These are phyloP conservation scores for Dinomys branickii DNA, from an alignment of 2,113 vertebrate genomes.

Conservation along the genomic window DNA sequence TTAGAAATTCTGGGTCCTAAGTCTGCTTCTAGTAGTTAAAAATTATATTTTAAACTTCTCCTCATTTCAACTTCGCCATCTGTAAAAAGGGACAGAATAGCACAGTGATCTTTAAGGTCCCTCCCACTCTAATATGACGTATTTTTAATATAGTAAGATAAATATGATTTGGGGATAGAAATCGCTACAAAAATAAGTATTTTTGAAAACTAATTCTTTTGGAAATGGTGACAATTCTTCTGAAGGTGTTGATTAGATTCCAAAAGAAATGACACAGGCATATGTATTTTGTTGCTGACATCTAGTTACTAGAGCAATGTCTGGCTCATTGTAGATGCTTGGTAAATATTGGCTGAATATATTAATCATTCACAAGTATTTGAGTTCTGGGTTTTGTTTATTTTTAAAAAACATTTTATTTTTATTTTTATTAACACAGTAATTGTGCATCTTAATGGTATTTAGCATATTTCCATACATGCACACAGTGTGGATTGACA, in stretches of 20 bases:
- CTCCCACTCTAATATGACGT: not conserved
- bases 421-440: not conserved
- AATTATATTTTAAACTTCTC: conserved; percentile 18
- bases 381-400: not conserved
- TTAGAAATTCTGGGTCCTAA: conserved; percentile 33
- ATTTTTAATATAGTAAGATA: conserved; percentile 22
- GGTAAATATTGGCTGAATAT: conserved; percentile 24
- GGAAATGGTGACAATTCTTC: conserved; percentile 31
- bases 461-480: not conserved
- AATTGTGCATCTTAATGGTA: not conserved
- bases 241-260: not conserved
- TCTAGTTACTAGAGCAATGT: conserved; percentile 39
- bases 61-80: conserved; percentile 23
- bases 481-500: not conserved
- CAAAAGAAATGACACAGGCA: conserved; percentile 26
- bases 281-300: not conserved
- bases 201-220: conserved; percentile 22
- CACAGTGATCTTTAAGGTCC: not conserved
- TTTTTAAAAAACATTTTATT: not conserved
- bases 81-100: conserved; percentile 8
- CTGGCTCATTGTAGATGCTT: not conserved
- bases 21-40: not conserved
- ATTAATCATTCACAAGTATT: not conserved
- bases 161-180: conserved; percentile 6
- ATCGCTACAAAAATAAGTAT: conserved; percentile 34